Percentiles rank a stretch among this genome's conserved stretches.
phyloP scores from a whole-genome alignment of 2,888 invertebrate genomes.

The Aspidiotus destructor region DNA sequence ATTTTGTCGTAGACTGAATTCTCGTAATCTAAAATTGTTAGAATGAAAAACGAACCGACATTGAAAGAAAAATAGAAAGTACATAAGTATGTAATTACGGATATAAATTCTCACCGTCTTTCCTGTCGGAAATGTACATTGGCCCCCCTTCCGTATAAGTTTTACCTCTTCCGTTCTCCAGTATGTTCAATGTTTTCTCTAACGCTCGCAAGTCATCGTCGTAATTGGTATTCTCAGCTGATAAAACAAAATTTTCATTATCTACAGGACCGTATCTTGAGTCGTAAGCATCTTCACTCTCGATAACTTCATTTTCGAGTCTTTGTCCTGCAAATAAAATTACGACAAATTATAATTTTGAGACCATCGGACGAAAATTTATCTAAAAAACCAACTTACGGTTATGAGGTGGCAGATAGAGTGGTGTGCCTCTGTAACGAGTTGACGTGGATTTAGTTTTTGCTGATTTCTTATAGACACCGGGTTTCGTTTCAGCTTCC shows the following conservation, averaged over 20 bases:
- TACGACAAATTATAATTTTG: not conserved
- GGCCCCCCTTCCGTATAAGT: conserved; percentile 22
- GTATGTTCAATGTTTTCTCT: conserved; percentile 3
- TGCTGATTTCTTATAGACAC: conserved; percentile 14
- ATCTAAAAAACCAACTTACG: conserved; percentile 10
- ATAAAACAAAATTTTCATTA: too few relatives aligned
- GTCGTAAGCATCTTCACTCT: not conserved
- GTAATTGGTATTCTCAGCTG: not conserved
- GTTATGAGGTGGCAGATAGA: conserved; percentile 25
- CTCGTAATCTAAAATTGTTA: conserved; percentile 15
- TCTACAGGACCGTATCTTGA: not conserved
- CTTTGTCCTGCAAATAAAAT: not conserved
- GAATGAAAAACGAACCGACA: not conserved
- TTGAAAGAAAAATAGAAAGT: not conserved
- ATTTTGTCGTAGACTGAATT: conserved; percentile 19
- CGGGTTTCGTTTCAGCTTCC: conserved; percentile 12
- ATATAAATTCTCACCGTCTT: not conserved
- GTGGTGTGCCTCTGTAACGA: conserved; percentile 25
- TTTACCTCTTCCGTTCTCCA: conserved; percentile 3
- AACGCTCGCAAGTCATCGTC: conserved; percentile 12
- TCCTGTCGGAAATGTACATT: conserved; percentile 11
- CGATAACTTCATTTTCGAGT: not conserved
- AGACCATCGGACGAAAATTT: not conserved
- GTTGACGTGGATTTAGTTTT: conserved; percentile 22
- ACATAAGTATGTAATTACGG: too few relatives aligned